A percentile compares a stretch with the other conserved stretches of the same genome.
Evolutionary conservation across 2,797 vertebrate genomes (phyloP).

Genomic region (Sebastes iracundus): DNA sequence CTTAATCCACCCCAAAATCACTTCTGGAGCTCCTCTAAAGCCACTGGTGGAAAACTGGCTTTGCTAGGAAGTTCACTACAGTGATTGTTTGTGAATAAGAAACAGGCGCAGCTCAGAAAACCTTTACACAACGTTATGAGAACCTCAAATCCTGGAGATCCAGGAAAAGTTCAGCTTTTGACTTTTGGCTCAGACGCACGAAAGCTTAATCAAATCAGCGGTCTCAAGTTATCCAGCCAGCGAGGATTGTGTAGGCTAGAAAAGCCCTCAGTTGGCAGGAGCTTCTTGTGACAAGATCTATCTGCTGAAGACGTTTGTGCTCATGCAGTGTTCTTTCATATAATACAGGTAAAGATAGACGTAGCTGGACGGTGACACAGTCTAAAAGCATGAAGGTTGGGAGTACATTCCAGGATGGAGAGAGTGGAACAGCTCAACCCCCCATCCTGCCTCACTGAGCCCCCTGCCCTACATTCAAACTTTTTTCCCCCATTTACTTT

Average conservation of each 20-base stretch:
- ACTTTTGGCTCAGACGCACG: slow-evolving; percentile 18
- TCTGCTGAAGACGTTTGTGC: background rate
- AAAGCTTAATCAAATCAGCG: slow-evolving; percentile 38
- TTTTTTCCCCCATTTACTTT: slow-evolving; percentile 36
- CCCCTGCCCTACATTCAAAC: slow-evolving; percentile 46
- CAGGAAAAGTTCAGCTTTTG: slow-evolving; percentile 26
- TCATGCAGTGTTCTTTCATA: background rate
- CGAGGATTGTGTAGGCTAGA: background rate
- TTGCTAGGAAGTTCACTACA: background rate
- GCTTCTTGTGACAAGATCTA: background rate
- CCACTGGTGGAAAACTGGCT: slow-evolving; percentile 18
- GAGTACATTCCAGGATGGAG: slow-evolving; percentile 52
- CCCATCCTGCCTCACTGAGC: slow-evolving; percentile 24
- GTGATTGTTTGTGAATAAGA: slow-evolving; percentile 20
- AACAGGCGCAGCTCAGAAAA: slow-evolving; percentile 6
- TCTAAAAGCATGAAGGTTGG: slow-evolving; percentile 20
- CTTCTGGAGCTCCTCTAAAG: slow-evolving; percentile 14
- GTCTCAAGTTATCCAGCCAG: slow-evolving; percentile 18
- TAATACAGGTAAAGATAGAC: background rate
- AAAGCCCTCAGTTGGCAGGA: slow-evolving; percentile 10
- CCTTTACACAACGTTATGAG: background rate
- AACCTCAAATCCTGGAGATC: slow-evolving; percentile 19
- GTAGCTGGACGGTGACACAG: slow-evolving; percentile 12
- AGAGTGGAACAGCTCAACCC: slow-evolving; percentile 45
- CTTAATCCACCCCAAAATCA: slow-evolving; percentile 8